Evolutionary conservation across 2,797 vertebrate species (phyloP).

Genomic region (Pempheris klunzingeri): DNA sequence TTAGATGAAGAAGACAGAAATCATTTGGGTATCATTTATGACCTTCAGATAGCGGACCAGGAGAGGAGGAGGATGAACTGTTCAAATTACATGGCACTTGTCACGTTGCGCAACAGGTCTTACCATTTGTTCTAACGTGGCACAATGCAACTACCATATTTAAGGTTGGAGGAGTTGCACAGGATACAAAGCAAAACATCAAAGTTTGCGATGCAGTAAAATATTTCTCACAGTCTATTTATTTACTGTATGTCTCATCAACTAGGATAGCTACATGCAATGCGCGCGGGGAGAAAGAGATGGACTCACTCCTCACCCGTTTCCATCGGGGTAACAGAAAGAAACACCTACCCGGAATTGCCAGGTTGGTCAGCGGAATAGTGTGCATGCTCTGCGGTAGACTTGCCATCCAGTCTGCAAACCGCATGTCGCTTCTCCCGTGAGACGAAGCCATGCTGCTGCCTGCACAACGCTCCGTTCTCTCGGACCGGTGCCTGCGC

Average conservation of each 20-base stretch:
- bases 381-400: slow-evolving; percentile 93
- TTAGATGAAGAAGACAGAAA: background rate
- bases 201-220: slow-evolving; percentile 42
- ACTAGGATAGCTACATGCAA: background rate
- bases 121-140: slow-evolving; percentile 49
- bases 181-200: slow-evolving; percentile 22
- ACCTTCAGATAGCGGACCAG: slow-evolving; percentile 7
- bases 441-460: slow-evolving; percentile 95
- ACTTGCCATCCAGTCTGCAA: slow-evolving; percentile 97
- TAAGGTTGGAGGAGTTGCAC: background rate
- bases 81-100: slow-evolving; percentile 42
- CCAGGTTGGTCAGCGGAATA: slow-evolving; percentile 93
- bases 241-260: background rate
- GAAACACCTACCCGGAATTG: slow-evolving; percentile 92
- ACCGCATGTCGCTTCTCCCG: slow-evolving; percentile 91
- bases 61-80: slow-evolving; percentile 12
- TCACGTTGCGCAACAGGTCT: slow-evolving; percentile 83
- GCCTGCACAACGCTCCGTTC: slow-evolving; percentile 67
- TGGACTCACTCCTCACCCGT: background rate
- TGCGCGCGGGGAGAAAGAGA: slow-evolving; percentile 22
- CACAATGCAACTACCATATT: background rate
- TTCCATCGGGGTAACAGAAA: background rate
- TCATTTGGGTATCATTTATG: slow-evolving; percentile 2
- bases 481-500: slow-evolving; percentile 74
- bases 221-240: background rate